A percentile compares a stretch with the other conserved stretches of the same genome.
phyloP scores from a whole-genome alignment of 1,140 invertebrate genomes.

The Lucilia sericata region DNA sequence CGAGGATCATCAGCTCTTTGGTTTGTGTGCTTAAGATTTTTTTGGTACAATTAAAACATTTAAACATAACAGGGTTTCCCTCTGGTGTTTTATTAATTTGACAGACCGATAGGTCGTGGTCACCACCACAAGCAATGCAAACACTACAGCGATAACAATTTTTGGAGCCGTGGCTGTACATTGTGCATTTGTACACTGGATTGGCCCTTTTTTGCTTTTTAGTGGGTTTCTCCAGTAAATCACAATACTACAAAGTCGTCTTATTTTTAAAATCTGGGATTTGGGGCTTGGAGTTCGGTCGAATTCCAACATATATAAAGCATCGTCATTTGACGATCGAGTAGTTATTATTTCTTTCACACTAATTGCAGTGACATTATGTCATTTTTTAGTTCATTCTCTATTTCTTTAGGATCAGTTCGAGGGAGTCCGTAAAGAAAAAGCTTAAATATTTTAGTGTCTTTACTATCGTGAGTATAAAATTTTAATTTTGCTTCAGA shows the following conservation, averaged over 20 bases:
- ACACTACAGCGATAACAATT: background rate
- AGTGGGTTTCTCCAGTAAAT: background rate
- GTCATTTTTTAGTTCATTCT: background rate
- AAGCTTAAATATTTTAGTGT: slow-evolving; percentile 4
- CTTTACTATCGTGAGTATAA: slow-evolving; percentile 1
- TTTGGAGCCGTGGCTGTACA: background rate
- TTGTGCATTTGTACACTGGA: background rate
- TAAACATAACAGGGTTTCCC: background rate
- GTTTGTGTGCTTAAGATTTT: background rate
- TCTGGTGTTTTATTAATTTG: background rate
- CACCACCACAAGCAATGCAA: background rate
- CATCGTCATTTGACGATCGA: background rate
- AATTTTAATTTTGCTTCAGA: background rate
- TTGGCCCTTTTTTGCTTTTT: background rate
- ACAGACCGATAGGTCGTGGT: background rate
- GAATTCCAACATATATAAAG: background rate
- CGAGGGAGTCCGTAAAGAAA: background rate
- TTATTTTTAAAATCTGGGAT: background rate
- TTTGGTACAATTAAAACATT: background rate
- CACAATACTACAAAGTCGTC: background rate
- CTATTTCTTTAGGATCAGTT: background rate
- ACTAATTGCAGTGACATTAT: background rate
- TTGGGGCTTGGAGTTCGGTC: background rate
- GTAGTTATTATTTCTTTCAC: background rate
- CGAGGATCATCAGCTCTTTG: background rate